phyloP scores from a whole-genome alignment of 2,113 vertebrate species.

The Nerophis lumbriciformis region DNA sequence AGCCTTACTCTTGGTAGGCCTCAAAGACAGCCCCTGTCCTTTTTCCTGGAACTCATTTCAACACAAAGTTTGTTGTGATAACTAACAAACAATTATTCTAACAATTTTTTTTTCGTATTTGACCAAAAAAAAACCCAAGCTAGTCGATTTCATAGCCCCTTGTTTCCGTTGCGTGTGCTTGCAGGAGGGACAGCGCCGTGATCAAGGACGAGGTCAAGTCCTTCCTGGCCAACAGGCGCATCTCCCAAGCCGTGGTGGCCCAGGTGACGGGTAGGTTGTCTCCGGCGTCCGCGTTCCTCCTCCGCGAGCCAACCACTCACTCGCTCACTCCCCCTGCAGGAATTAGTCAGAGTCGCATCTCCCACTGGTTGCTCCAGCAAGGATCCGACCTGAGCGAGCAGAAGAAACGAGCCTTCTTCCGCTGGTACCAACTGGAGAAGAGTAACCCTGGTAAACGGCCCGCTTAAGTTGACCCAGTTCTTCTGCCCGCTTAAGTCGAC shows the following conservation, averaged over 20 bases:
- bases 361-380: slow-evolving; percentile 97
- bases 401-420: slow-evolving; percentile 97
- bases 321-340: slow-evolving; percentile 62
- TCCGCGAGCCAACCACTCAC: background rate
- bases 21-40: no score
- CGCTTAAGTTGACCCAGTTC: no score
- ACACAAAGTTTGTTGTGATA: no score
- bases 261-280: slow-evolving; percentile 91
- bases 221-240: slow-evolving; percentile 93
- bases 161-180: slow-evolving; percentile 29
- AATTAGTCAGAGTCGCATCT: slow-evolving; percentile 98
- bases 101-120: no score
- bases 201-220: slow-evolving; percentile 99
- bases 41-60: no score
- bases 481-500: no score
- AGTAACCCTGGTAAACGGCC: slow-evolving; percentile 83
- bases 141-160: no score
- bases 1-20: no score
- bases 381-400: slow-evolving; percentile 96
- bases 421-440: slow-evolving; percentile 99
- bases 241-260: slow-evolving; percentile 97
- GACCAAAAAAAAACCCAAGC: no score
- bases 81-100: no score
- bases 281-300: background rate
- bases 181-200: slow-evolving; percentile 92